phyloP scores from a whole-genome alignment of 2,888 invertebrate genomes.

The Abrostola tripartita region DNA sequence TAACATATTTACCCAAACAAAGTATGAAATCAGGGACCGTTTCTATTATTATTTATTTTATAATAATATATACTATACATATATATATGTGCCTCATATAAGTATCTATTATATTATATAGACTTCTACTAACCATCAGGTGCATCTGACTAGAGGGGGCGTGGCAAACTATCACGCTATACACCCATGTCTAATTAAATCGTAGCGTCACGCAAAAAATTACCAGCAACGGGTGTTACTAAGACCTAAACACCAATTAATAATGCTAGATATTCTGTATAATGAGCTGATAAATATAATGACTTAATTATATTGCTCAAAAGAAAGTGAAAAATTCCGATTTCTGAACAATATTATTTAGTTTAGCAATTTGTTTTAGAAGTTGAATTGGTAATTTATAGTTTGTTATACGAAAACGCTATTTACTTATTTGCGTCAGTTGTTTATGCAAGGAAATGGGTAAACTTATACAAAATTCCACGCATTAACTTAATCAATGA shows the following conservation, averaged over 20 bases:
- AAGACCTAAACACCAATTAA: slow-evolving; percentile 48
- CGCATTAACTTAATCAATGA: too few relatives aligned
- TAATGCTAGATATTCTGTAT: slow-evolving; percentile 41
- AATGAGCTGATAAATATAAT: slow-evolving; percentile 37
- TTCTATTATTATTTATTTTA: not conserved
- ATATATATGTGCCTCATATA: not conserved
- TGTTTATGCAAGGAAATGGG: too few relatives aligned
- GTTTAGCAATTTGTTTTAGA: not conserved
- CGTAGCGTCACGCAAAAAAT: slow-evolving; percentile 39
- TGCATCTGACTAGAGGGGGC: slow-evolving; percentile 22
- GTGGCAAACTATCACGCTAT: slow-evolving; percentile 50
- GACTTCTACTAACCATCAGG: slow-evolving; percentile 13
- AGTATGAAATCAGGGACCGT: not conserved
- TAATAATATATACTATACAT: too few relatives aligned
- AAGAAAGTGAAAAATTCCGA: slow-evolving; percentile 27
- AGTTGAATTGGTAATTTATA: not conserved
- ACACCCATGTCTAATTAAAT: slow-evolving; percentile 28
- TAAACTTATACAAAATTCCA: too few relatives aligned
- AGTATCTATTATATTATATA: too few relatives aligned
- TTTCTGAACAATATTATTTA: not conserved
- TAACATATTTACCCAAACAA: not conserved
- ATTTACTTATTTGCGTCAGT: too few relatives aligned
- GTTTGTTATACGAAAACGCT: too few relatives aligned
- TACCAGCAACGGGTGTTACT: slow-evolving; percentile 37
- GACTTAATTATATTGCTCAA: slow-evolving; percentile 37